Conservation (phyloP, 2,797 vertebrate species). For the Diglossa cyanea region DNA sequence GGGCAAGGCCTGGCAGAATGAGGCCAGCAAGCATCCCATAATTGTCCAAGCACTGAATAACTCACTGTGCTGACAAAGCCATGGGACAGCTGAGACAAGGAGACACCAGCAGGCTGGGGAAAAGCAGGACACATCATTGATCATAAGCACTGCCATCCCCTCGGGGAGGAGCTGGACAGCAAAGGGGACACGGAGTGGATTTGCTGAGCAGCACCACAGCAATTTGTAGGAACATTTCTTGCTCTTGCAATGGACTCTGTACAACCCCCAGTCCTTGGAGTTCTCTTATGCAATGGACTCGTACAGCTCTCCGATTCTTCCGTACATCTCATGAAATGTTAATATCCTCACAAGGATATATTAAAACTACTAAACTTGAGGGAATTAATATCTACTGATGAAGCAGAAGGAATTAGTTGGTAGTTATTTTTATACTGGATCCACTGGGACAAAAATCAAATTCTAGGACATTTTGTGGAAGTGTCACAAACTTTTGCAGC, state of each 20-base stretch:
- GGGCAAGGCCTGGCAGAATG: conserved; percentile 21
- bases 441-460: conserved; percentile 2
- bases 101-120: not conserved
- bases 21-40: conserved; percentile 55
- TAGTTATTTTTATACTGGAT: conserved; percentile 23
- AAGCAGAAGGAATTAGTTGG: conserved; percentile 5
- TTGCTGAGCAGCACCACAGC: not conserved
- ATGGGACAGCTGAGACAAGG: not conserved
- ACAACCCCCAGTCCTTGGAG: not conserved
- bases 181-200: not conserved
- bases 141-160: not conserved
- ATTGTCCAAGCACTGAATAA: conserved; percentile 8
- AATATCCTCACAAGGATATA: not conserved
- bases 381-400: conserved; percentile 1
- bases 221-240: not conserved
- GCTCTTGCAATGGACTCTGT: not conserved
- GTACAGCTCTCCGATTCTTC: not conserved
- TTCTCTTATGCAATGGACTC: not conserved
- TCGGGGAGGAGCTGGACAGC: not conserved
- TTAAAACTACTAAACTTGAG: not conserved
- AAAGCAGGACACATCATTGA: not conserved
- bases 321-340: not conserved
- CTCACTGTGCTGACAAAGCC: not conserved
- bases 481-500: not conserved
- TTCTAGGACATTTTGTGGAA: not conserved